Evolutionary conservation across 2,113 vertebrate species (phyloP), one percentile per base, ranked within the genome.

Genomic region (Chaenocephalus aceratus): DNA sequence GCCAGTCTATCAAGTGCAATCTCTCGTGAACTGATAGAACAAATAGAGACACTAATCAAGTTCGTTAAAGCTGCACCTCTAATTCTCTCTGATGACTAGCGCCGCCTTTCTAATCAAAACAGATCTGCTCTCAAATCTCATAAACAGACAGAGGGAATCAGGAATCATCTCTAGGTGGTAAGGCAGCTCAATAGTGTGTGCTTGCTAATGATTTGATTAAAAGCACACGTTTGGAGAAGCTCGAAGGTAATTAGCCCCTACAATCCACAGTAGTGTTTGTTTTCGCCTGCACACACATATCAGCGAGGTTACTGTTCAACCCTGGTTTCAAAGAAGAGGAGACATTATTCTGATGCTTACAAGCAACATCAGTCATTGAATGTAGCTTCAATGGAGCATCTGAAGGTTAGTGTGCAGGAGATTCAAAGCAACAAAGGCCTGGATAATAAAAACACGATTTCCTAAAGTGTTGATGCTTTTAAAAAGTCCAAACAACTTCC

Each of bases 11-110:
- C 75, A 30, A 57, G 61, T 82, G 75, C 44, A 48, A 71, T 90
- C 77, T 73, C 48, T 69, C 72, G 10, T 77, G 65, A 83, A 72
- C 75, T 85, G 85, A 91, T 83, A 80, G 23, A 83, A 82, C 75
- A 74, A 92, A 90, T 77, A 36, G 64, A 66, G 41, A 23, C 44
- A 70, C 65, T 88, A 86, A 90, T 87, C 67, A 89, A 81, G 85
- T 86, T 75, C 44, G 74, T 92, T 85, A 82, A 84, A 69, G 60
- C 41, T 2, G 44, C 58, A 74, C 71, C 58, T 85, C 72, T 79
- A 72, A 79, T 79, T 84, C 58, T 60, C 77, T 62, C 34, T 82
- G 72, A 83, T 86, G 66, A 83, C 80, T 86, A 86, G 77, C 75
- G 64, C 49, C 63, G 49, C 34, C 57, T 69, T 86, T 70, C 80